phyloP scores from a whole-genome alignment of 2,888 invertebrate genomes.

The Ophion slaviceki region DNA sequence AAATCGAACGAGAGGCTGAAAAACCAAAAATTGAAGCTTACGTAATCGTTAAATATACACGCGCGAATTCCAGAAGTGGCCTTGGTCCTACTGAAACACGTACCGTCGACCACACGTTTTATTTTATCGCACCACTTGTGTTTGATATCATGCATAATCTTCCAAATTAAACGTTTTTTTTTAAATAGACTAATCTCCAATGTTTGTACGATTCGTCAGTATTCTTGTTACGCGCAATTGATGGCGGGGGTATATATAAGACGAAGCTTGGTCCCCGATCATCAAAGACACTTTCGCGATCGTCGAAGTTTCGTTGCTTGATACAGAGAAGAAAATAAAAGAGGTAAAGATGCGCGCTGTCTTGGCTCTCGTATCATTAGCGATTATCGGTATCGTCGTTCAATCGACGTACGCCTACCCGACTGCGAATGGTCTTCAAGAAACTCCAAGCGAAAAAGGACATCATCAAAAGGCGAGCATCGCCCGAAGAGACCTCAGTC shows the following conservation, averaged over 20 bases:
- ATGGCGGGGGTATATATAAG: conserved; percentile 17
- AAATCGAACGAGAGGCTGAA: neutral
- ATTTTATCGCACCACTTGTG: conserved; percentile 2
- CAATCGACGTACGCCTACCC: neutral
- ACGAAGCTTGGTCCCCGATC: neutral
- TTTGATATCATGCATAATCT: neutral
- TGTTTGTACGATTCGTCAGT: neutral
- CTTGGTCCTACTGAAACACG: neutral
- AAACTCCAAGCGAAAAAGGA: neutral
- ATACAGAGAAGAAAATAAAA: neutral
- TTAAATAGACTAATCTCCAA: conserved; percentile 13
- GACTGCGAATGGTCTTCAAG: neutral
- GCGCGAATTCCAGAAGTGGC: neutral
- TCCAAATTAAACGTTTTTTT: neutral
- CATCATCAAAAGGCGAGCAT: neutral
- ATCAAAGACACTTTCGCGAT: neutral
- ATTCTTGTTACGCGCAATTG: neutral
- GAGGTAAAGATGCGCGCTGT: conserved; percentile 9
- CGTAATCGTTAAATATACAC: neutral
- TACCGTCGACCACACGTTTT: neutral
- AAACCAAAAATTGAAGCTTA: neutral
- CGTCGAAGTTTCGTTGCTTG: neutral
- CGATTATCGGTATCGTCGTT: conserved; percentile 24
- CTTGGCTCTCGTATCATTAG: conserved; percentile 10
- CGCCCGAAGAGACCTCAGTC: neutral